These are phyloP conservation scores for Glaucomys volans DNA, from an alignment of 2,113 vertebrate species.

Conservation along the genomic window DNA sequence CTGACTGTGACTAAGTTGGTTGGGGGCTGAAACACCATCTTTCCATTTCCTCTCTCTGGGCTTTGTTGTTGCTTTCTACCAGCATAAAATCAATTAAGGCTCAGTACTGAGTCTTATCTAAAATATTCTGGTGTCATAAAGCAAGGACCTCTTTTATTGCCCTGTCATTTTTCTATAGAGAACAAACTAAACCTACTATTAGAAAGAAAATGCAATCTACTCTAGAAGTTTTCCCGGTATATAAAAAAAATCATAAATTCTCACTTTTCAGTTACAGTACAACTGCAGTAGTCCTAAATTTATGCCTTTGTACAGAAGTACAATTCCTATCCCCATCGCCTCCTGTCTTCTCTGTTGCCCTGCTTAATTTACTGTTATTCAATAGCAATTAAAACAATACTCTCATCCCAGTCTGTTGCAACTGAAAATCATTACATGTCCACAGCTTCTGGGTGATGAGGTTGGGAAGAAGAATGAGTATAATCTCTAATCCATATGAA, in stretches of 20 bases:
- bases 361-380: constrained; percentile 63
- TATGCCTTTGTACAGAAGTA: constrained; percentile 61
- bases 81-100: constrained; percentile 74
- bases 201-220: constrained; percentile 75
- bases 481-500: not conserved
- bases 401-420: not conserved
- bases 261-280: constrained; percentile 67
- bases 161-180: constrained; percentile 67
- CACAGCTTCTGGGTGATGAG: not conserved
- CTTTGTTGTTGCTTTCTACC: not conserved
- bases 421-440: constrained; percentile 46
- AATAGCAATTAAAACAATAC: constrained; percentile 71
- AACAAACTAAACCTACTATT: constrained; percentile 65
- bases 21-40: not conserved
- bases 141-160: constrained; percentile 69
- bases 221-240: constrained; percentile 67
- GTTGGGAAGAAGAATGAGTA: not conserved
- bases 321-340: constrained; percentile 13
- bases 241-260: constrained; percentile 66
- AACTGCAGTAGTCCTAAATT: constrained; percentile 52
- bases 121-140: constrained; percentile 76
- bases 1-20: constrained; percentile 1
- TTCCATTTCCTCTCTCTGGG: not conserved
- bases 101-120: constrained; percentile 75
- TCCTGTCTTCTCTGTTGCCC: constrained; percentile 21